Base-by-base conservation (phyloP, 2,113 vertebrate genomes). In the Malurus cyaneus region DNA sequence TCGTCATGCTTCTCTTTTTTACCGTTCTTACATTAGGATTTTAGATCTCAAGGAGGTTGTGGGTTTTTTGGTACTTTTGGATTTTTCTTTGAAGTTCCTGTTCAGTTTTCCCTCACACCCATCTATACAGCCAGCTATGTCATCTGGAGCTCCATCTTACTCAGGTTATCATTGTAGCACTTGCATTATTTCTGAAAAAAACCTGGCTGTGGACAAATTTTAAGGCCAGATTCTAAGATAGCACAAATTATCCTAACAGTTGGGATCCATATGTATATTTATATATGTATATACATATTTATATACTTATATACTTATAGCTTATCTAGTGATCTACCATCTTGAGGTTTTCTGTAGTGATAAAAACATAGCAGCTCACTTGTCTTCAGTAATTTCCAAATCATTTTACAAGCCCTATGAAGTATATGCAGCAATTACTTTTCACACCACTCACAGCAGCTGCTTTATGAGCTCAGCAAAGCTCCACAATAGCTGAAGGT, bases 391-490 rank as follows among this genome's bases (percentile, higher is more conserved):
- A 86, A 85, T 95, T 89, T 95, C 79, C 50, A 88, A 86, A 94
- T 52, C 34, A 86, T 90, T 95, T 92, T 95, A 86, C 67, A 93
- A 96, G 56, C 87, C 1, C 2, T 94, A 73, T 80, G 87, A 92
- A 95, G 89, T 94, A 82, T 54, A 92, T 56, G 59, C 81, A 82
- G 67, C 95, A 95, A 96, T 92, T 91, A 93, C 88, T 88, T 83
- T 92, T 84, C 83, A 59, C 60, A 90, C 88, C n/a, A 92, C 54
- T 96, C 87, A 70, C 81, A 94, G 94, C 81, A 94, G 89, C 92
- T 92, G 44, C 44, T 93, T 94, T 96, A 91, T 93, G 74, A 95
- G 81, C 54, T 88, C 85, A 92, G 74, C 54, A 88, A 80, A 1
- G 25, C 24, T 93, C 42, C 32, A 77, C 67, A 76, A 85, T 54